Base-by-base conservation (phyloP, 2,113 vertebrate genomes). In the Charadrius vociferus region DNA sequence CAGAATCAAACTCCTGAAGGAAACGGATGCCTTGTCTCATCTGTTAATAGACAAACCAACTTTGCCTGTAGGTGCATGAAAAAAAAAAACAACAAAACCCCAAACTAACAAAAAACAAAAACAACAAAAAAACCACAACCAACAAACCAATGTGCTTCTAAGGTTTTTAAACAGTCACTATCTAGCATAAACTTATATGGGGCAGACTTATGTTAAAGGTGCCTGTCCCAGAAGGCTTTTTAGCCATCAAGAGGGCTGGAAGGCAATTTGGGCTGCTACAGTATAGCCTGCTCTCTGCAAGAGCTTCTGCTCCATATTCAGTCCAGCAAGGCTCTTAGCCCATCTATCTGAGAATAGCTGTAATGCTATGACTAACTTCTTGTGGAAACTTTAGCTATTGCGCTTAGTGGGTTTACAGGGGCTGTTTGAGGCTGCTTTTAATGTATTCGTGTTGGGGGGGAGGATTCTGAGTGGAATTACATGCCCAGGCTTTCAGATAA, bases 401-500 rank as follows among this genome's bases (percentile, higher is more conserved):
- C 70, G 56, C 73, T 93, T 83, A 90, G 59, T 88, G 86, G 70
- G 59, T 91, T 97, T 95, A 93, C 55, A 74, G 62, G 78, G 90
- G 62, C 71, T 87, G 94, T 97, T 81, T 82, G 79, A 68, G 81
- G 83, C 93, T 71, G 67, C 88, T 88, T 88, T 91, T 93, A 93
- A 88, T 49, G 81, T 92, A 68, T 90, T 93, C 81, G 80, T 93
- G 96, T 91, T 93, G 95, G 77, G 89, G 90, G 78, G 75, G 86
- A 86, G 75, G 86, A 86, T 95, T 95, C 71, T 86, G 82, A 95
- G 49, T 93, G 84, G 90, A 94, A 95, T 92, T 92, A 91, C 92
- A 94, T 94, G 83, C 86, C 78, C 78, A 50, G 81, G 78, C 91
- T 96, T 94, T 96, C 91, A 82, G 88, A 95, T 90, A 66, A 90